Conservation (phyloP, 1,140 invertebrate genomes). For the Tenebrio molitor region DNA sequence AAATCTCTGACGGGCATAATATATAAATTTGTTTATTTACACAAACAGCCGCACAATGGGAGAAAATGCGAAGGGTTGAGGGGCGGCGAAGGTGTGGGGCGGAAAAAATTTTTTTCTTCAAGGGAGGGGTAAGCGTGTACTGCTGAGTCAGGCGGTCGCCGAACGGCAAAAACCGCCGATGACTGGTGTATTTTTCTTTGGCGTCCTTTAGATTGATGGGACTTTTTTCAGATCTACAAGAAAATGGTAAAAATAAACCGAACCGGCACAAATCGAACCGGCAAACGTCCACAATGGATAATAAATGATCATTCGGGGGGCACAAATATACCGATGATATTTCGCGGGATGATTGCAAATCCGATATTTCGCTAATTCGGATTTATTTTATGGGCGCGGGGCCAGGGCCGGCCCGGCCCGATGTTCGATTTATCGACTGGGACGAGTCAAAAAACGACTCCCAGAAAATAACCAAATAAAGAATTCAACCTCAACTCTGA, state of each 20-base stretch:
- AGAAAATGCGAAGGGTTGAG: too few relatives aligned
- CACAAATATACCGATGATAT: constrained; percentile 37
- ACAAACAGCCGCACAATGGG: constrained; percentile 31
- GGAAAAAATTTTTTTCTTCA: constrained; percentile 58
- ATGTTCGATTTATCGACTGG: too few relatives aligned
- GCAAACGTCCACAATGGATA: constrained; percentile 60
- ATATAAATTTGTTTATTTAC: constrained; percentile 62
- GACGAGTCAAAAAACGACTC: too few relatives aligned
- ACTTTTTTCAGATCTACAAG: constrained; percentile 60
- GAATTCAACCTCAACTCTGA: too few relatives aligned
- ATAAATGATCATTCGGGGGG: constrained; percentile 56
- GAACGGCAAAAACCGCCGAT: constrained; percentile 50
- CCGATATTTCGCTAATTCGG: constrained; percentile 13
- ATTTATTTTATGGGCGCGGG: constrained; percentile 1
- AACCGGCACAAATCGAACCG: constrained; percentile 59
- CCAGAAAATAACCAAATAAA: too few relatives aligned
- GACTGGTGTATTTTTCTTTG: constrained; percentile 60
- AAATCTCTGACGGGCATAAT: constrained; percentile 62
- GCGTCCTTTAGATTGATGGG: constrained; percentile 59
- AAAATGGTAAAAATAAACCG: constrained; percentile 63
- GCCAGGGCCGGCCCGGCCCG: too few relatives aligned
- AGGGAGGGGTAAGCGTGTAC: constrained; percentile 55
- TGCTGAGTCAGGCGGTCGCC: constrained; percentile 57
- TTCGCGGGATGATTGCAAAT: constrained; percentile 2
- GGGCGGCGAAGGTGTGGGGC: constrained; percentile 54